Base-by-base conservation (phyloP, 2,888 invertebrate genomes). In the Dione juno region DNA sequence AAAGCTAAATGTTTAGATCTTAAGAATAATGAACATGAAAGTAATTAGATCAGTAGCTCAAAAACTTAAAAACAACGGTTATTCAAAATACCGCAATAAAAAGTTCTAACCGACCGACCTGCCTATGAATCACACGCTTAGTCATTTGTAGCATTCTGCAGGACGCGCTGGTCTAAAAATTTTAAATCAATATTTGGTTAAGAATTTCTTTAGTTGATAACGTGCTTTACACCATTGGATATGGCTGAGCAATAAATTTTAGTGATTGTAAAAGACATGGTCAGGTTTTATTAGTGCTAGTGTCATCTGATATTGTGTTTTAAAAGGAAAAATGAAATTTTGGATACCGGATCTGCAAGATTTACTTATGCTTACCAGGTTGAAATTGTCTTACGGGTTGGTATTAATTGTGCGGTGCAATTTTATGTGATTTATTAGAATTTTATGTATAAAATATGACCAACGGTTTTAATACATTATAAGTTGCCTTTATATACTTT, bases 21-120 rank as follows among this genome's bases (percentile, higher is more conserved):
- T 8, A 14, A 16, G 11, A 53, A 16, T 57, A 11, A 54, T 52
- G 6, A 40, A 13, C 13, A 28, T 54, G 35, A 19, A 53, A 61
- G 14, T 83, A 87, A 88, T 88, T 88, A 83, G 82, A 81, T 71
- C 79, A 80, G 69, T 78, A 74, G 76, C 78, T 78, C 76, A 70
- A 76, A 83, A 75, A 82, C 76, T 74, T 74, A 74, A 79, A 45
- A 61, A 80, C 74, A 84, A 90, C 92, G 83, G 92, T 92, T 88
- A 88, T 73, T 71, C 74, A 82, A 86, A 87, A 87, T 88, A 90
- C 90, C 90, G 89, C 88, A 89, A 89, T 83, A 83, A 78, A 82
- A 89, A 85, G 84, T 82, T 84, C 82, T 81, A 85, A 89, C 83
- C 83, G 83, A 85, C 82, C 84, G 85, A 87, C 88, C 85, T 45